These are phyloP conservation scores for Pipistrellus pipistrellus DNA, from an alignment of 2,797 vertebrate species.

Conservation along the genomic window DNA sequence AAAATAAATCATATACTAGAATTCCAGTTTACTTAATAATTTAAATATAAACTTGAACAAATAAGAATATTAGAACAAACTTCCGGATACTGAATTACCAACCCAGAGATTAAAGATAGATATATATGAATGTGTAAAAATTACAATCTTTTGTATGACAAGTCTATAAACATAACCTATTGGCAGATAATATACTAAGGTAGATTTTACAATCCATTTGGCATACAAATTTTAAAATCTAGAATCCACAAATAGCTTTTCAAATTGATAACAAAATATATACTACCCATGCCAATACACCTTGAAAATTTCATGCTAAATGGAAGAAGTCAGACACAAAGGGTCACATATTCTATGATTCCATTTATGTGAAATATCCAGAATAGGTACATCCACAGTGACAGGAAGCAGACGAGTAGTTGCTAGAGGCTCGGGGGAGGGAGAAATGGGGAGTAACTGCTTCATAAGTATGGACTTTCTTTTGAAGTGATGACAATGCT, in stretches of 20 bases:
- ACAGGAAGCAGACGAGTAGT: neutral
- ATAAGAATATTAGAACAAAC: constrained; percentile 37
- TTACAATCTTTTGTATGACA: neutral
- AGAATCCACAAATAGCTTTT: constrained; percentile 7
- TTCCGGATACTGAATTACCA: constrained; percentile 37
- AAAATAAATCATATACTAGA: constrained; percentile 24
- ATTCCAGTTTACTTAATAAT: constrained; percentile 51
- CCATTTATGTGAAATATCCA: constrained; percentile 25
- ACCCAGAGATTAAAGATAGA: neutral
- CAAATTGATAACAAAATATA: constrained; percentile 37
- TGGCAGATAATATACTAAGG: neutral
- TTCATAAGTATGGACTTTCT: neutral
- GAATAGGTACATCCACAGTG: neutral
- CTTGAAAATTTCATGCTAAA: constrained; percentile 32
- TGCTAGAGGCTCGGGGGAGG: neutral
- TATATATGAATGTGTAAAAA: neutral
- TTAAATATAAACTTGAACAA: constrained; percentile 11
- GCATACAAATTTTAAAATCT: constrained; percentile 39
- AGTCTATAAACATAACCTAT: constrained; percentile 41
- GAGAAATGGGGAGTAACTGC: neutral
- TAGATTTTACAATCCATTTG: constrained; percentile 23
- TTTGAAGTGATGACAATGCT: neutral
- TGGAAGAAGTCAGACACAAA: constrained; percentile 40
- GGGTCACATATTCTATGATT: neutral
- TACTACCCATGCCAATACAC: neutral